A percentile compares a stretch with the other conserved stretches of the same genome.
Evolutionary conservation across 2,113 vertebrate species (phyloP).

Genomic region (Oncorhynchus kisutch): DNA sequence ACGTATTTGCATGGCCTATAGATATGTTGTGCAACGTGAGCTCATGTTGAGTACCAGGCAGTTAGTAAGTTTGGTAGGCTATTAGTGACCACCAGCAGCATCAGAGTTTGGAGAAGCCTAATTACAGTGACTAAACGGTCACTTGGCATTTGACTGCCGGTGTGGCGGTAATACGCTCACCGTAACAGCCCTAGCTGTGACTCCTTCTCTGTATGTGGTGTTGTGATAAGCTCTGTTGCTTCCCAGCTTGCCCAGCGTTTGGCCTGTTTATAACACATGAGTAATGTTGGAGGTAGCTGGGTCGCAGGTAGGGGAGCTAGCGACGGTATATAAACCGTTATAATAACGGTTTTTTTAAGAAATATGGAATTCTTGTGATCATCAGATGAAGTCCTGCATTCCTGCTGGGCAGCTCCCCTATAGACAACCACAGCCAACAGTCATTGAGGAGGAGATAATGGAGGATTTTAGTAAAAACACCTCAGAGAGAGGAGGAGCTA

Average conservation of each 20-base stretch:
- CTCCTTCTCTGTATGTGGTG: background rate
- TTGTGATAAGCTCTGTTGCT: slow-evolving; percentile 42
- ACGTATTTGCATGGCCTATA: too few species aligned
- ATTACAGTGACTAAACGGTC: too few species aligned
- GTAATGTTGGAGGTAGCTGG: slow-evolving; percentile 17
- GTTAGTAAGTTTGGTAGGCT: too few species aligned
- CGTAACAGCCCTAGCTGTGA: too few species aligned
- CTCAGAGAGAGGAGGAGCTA: slow-evolving; percentile 39
- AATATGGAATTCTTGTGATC: slow-evolving; percentile 50
- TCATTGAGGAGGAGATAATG: slow-evolving; percentile 60
- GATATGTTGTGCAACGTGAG: too few species aligned
- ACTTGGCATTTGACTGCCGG: too few species aligned
- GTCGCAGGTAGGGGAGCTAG: background rate
- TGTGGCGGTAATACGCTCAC: too few species aligned
- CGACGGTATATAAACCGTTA: background rate
- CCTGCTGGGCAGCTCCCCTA: slow-evolving; percentile 59
- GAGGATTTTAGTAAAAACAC: slow-evolving; percentile 42
- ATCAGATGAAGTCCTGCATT: slow-evolving; percentile 73
- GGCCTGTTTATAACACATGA: slow-evolving; percentile 47
- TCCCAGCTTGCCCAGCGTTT: slow-evolving; percentile 50
- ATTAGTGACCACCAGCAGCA: too few species aligned
- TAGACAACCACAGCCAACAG: slow-evolving; percentile 53
- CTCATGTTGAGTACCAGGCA: too few species aligned
- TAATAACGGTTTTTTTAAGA: slow-evolving; percentile 51
- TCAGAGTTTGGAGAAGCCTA: too few species aligned